Base-by-base conservation (phyloP, 2,113 vertebrate species). In the Pogona vitticeps region DNA sequence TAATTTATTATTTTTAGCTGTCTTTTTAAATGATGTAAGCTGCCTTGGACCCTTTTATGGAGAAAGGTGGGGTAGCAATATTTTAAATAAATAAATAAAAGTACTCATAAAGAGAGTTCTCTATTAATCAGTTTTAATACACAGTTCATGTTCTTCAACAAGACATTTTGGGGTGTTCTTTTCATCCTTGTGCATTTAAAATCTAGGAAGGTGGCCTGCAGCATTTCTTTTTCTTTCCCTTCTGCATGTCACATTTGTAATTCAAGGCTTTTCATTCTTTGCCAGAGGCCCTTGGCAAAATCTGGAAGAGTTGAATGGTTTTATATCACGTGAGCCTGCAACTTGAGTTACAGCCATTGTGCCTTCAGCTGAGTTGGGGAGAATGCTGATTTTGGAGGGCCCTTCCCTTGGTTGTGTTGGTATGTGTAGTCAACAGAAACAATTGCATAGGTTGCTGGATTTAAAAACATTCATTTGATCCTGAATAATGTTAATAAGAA, bases 311-410 rank as follows among this genome's bases (percentile, higher is more conserved):
- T 0, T 85, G 87, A 86, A 82, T n/a, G 75, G 70, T 88, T 52
- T 52, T 91, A 86, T 80, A 80, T 88, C 70, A 77, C 33, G 1
- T 87, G 90, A 73, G 77, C 38, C 84, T 86, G 79, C 84, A 91
- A 82, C 83, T 84, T 86, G 36, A 81, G 75, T 67, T 70, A 70
- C 68, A n/a, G 79, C 31, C 86, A 67, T 72, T 83, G 58, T 76
- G 73, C n/a, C 42, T 76, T 46, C 71, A 84, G 52, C 36, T 6
- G 33, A n/a, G 80, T 20, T 73, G 58, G 33, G 58, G 79, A 79
- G 77, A 86, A 28, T 76, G 17, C 87, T 9, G 21, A 80, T 88
- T 90, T 68, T 80, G 81, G 59, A 63, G 33, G 5, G 46, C 46
- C 46, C 52, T 63, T 84, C 10, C 76, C 71, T 83, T 20, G n/a